Conservation (phyloP, 2,113 vertebrate genomes). For the Cricetomys ansorgei region DNA sequence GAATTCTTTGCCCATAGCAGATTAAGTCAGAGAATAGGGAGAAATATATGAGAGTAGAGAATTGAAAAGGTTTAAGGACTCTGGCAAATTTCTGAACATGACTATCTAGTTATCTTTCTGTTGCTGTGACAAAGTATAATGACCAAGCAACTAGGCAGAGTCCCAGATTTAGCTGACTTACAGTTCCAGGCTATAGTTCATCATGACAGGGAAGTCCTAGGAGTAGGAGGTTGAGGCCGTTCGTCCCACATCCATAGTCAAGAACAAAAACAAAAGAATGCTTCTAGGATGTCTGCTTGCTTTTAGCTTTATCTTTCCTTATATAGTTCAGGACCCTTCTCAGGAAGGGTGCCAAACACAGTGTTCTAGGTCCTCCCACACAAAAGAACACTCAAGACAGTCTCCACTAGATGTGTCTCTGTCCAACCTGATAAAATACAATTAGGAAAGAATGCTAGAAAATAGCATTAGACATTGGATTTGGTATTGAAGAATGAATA, state of each 20-base stretch:
- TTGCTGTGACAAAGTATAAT: neutral
- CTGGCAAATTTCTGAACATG: neutral
- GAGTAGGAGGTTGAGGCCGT: neutral
- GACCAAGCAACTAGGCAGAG: neutral
- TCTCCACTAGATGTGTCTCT: too few relatives aligned
- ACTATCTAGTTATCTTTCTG: neutral
- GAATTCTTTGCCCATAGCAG: neutral
- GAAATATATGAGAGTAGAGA: neutral
- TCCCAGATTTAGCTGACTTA: neutral
- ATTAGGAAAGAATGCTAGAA: conserved; percentile 3
- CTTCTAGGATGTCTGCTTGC: neutral
- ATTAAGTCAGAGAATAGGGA: neutral
- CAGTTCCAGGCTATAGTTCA: neutral
- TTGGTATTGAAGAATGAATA: conserved; percentile 26
- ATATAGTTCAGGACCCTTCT: too few relatives aligned
- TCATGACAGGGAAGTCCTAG: neutral
- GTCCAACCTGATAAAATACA: neutral
- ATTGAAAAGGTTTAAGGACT: neutral
- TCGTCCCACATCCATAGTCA: neutral
- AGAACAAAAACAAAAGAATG: neutral
- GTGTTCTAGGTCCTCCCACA: too few relatives aligned
- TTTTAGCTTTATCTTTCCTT: neutral
- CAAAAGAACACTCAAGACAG: neutral
- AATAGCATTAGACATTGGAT: neutral
- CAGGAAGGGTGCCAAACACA: too few relatives aligned